Conservation (phyloP, 2,113 vertebrate species). For the Sorex araneus region DNA sequence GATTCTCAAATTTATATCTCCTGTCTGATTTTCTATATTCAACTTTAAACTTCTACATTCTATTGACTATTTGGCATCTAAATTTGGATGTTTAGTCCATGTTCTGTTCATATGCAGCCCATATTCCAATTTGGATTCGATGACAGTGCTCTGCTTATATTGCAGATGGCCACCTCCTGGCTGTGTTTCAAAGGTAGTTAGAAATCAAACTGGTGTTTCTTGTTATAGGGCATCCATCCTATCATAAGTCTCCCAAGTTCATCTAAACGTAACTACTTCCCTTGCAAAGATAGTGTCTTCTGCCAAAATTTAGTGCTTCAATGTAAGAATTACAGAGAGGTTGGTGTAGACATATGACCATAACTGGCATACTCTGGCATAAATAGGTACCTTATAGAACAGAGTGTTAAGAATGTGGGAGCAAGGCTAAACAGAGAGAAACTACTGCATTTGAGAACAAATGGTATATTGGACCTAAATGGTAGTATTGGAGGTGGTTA, state of each 20-base stretch:
- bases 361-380: not conserved
- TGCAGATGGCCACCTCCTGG: not conserved
- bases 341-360: not conserved
- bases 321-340: not conserved
- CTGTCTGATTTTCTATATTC: not conserved
- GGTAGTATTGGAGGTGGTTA: not conserved
- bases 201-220: not conserved
- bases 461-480: not conserved
- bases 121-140: not conserved
- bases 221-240: not conserved
- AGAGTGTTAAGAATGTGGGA: not conserved
- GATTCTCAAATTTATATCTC: not conserved
- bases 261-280: not conserved
- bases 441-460: not conserved
- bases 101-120: not conserved
- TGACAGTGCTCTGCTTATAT: not conserved
- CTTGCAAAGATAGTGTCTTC: not conserved
- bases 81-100: not conserved
- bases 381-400: not conserved
- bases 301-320: not conserved
- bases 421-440: constrained; percentile 10
- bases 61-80: not conserved
- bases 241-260: not conserved
- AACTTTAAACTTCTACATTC: not conserved
- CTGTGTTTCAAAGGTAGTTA: not conserved